Conservation (phyloP, 2,113 vertebrate species). For the Falco punctatus region DNA sequence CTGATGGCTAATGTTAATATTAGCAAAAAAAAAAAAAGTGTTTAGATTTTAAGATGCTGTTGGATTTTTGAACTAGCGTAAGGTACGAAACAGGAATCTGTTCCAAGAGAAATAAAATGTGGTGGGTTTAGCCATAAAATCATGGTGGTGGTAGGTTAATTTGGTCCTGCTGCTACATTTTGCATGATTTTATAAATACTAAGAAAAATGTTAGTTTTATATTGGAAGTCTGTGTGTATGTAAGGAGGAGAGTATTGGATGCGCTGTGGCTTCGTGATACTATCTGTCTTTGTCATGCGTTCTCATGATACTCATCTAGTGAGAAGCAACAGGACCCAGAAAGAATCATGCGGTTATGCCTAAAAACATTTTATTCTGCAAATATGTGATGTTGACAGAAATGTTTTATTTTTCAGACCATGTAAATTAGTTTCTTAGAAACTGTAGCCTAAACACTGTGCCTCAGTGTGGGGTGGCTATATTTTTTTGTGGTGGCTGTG, state of each 20-base stretch:
- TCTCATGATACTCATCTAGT: neutral
- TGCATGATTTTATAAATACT: neutral
- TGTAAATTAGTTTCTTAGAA: neutral
- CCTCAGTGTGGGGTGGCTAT: neutral
- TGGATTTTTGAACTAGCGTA: neutral
- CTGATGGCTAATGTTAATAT: neutral
- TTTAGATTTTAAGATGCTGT: neutral
- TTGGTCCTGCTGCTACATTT: neutral
- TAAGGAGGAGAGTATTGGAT: neutral
- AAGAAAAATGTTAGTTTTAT: neutral
- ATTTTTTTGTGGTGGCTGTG: neutral
- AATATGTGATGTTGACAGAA: neutral
- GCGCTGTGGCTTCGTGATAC: neutral
- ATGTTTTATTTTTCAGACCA: neutral
- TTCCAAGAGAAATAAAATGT: neutral
- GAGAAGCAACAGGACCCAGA: neutral
- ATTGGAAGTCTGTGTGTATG: neutral
- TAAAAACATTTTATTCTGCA: neutral
- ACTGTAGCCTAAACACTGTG: neutral
- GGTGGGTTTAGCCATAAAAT: neutral
- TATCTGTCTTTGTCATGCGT: neutral
- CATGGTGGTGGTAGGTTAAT: neutral
- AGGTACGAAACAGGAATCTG: neutral
- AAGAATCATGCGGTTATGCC: neutral
- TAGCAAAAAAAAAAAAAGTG: neutral